phyloP scores from a whole-genome alignment of 2,888 invertebrate species.

The Pristionchus fissidentatus region DNA sequence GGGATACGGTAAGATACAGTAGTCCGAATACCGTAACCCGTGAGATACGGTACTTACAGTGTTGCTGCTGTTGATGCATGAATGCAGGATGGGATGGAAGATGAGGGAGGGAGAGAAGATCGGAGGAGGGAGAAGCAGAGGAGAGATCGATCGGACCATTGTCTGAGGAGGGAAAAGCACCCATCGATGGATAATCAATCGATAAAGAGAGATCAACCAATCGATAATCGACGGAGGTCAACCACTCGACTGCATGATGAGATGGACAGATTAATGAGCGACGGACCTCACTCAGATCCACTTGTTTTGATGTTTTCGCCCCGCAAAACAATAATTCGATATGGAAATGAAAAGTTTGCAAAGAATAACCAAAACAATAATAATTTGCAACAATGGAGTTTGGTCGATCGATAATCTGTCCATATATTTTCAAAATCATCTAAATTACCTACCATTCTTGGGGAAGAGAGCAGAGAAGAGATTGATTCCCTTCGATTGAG shows the following conservation, averaged over 20 bases:
- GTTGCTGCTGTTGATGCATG: not conserved
- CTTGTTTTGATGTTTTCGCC: slow-evolving; percentile 6
- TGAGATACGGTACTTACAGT: not conserved
- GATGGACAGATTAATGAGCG: not conserved
- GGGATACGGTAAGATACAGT: not conserved
- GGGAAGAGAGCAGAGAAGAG: slow-evolving; percentile 7
- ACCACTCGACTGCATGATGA: not conserved
- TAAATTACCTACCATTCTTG: slow-evolving; percentile 14
- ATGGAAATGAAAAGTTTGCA: not conserved
- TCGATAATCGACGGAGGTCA: not conserved
- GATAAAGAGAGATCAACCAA: not conserved
- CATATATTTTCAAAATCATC: too few relatives aligned
- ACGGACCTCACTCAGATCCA: not conserved
- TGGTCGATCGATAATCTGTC: not conserved
- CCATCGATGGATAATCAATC: not conserved
- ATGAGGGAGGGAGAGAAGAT: slow-evolving; percentile 2
- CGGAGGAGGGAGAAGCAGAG: not conserved
- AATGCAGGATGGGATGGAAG: not conserved
- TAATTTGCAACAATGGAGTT: too few relatives aligned
- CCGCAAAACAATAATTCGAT: not conserved
- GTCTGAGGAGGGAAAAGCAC: not conserved
- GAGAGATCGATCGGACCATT: slow-evolving; percentile 44
- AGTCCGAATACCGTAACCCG: not conserved
- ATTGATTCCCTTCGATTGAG: not conserved
- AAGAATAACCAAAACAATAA: too few relatives aligned